Base-by-base conservation (phyloP, 37 sponge, comb jelly and placozoan species). In the Cliona cf. orientalis region DNA sequence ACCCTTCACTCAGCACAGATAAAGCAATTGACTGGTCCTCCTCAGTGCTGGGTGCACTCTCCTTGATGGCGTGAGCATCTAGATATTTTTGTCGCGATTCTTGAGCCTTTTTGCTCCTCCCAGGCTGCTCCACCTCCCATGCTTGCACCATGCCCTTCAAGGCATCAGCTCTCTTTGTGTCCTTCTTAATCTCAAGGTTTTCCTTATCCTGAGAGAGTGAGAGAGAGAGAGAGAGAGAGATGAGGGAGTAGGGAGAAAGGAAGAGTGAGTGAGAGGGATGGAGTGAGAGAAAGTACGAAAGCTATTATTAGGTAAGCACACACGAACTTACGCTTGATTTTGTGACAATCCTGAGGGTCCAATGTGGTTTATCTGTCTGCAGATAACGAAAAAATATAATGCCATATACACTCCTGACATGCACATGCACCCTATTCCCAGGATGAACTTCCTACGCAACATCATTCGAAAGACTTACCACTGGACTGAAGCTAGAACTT, bases 91-190 rank as follows among this genome's bases (percentile, higher is more conserved):
- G 67, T 34, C 93, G 76, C 6, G 93, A 85, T 26, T 81, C 76
- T 55, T 63, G 72, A 22, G 87, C 98, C 85, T 95, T 93, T 66
- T 86, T 80, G 33, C 86, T 63, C 40, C 98, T 86, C 0, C 98
- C 98, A 34, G 96, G 94, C 63, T 98, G 84, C 60, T 87, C 89
- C 0, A 80, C 80, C 72, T 98, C 96, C 98, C 96, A 98, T 9
- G 94, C 87, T 40, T 90, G 75, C 65, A 86, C 88, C 87, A 98
- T 95, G 42, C 77, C 66, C 69, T 86, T 92, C 55, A 95, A 95
- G 44, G 85, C 87, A 59, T 98, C 98, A 42, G 75, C 92, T 60
- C 82, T 87, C 72, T 88, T 87, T 3, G 94, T 98, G 71, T 98
- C 94, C 65, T 90, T 88, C 26, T 31, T 69, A 49, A 95, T 37